Conservation (phyloP, 2,888 invertebrate genomes). For the Campopleginae sp. region DNA sequence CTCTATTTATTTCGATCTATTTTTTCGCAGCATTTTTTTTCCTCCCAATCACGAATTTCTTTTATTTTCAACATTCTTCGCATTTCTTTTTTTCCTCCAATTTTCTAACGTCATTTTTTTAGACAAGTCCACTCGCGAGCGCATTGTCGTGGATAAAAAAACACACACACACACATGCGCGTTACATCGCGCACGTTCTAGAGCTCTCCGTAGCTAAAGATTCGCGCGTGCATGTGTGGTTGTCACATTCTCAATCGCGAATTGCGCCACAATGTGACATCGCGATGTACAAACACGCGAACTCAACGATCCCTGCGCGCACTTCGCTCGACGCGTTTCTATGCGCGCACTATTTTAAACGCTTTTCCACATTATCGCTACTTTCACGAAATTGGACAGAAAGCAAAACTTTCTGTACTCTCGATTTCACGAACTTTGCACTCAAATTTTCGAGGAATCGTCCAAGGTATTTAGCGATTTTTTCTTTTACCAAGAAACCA, state of each 20-base stretch:
- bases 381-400: neutral
- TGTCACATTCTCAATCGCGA: constrained; percentile 69
- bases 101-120: neutral
- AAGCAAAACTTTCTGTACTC: neutral
- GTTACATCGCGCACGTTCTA: neutral
- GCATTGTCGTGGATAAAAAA: too few species aligned
- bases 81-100: neutral
- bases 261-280: constrained; percentile 78
- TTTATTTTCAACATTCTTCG: neutral
- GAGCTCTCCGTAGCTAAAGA: neutral
- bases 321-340: neutral
- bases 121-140: neutral
- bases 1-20: neutral
- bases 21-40: neutral
- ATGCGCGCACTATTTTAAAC: neutral
- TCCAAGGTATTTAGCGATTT: neutral
- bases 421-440: neutral
- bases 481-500: neutral
- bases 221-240: neutral
- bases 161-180: neutral
- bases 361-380: neutral
- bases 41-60: neutral
- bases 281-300: constrained; percentile 56
- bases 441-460: neutral
- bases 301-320: neutral